Conservation (phyloP, 2,113 vertebrate genomes). For the Clupea harengus region DNA sequence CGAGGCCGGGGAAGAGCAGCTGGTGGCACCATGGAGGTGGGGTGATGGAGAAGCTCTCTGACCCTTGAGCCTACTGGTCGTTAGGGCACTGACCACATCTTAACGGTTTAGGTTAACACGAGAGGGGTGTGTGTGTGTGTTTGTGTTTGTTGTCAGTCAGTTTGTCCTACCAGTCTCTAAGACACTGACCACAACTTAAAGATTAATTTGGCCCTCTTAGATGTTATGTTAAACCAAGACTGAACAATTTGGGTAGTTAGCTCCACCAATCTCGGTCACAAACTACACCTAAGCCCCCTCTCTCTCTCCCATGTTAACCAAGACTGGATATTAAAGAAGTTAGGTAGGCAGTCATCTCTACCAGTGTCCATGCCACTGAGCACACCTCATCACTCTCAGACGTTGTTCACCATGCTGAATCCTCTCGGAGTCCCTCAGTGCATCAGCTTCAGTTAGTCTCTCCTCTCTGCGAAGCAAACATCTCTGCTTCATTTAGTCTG, state of each 20-base stretch:
- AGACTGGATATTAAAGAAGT: too few relatives aligned
- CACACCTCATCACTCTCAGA: background rate
- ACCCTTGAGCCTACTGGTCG: background rate
- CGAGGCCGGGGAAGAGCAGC: background rate
- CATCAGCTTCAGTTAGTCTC: background rate
- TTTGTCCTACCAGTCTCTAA: background rate
- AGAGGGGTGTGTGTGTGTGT: background rate
- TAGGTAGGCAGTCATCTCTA: too few relatives aligned
- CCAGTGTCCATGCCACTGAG: too few relatives aligned
- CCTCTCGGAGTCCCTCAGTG: background rate
- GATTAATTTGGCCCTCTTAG: too few relatives aligned
- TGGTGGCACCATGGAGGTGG: conserved; percentile 4
- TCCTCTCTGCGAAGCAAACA: background rate
- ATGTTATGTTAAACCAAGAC: too few relatives aligned
- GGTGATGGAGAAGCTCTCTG: background rate
- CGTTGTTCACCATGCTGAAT: background rate
- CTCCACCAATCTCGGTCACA: too few relatives aligned
- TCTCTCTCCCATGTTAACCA: too few relatives aligned
- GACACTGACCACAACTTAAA: background rate
- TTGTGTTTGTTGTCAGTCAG: background rate
- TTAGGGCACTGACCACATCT: background rate
- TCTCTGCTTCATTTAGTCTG: background rate
- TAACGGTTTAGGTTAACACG: background rate
- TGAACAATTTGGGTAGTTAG: too few relatives aligned
- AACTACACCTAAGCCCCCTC: too few relatives aligned